These are phyloP conservation scores for Wiebesia pumilae DNA, from an alignment of 1,140 invertebrate species.

Conservation along the genomic window DNA sequence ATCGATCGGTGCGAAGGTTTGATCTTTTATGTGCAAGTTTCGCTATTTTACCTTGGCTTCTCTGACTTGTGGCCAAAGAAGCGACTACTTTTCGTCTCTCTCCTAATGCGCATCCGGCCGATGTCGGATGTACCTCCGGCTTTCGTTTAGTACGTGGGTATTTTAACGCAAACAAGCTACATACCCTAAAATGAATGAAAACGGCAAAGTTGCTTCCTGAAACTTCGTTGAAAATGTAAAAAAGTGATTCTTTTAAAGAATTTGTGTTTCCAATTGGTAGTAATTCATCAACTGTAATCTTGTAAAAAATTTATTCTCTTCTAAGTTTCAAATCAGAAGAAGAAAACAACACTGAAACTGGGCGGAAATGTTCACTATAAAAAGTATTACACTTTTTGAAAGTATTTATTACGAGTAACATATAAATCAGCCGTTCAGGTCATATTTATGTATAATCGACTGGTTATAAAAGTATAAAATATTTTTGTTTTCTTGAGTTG, in stretches of 20 bases:
- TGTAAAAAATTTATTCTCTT: neutral
- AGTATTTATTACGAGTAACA: neutral
- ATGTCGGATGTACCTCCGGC: constrained; percentile 27
- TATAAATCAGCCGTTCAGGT: neutral
- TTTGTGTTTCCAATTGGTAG: neutral
- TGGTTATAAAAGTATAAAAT: too few relatives aligned
- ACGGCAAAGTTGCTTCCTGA: neutral
- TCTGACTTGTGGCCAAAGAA: neutral
- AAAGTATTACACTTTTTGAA: neutral
- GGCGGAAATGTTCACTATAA: neutral
- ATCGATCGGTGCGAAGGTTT: constrained; percentile 49
- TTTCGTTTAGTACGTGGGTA: neutral
- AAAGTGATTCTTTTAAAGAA: neutral
- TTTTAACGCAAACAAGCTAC: neutral
- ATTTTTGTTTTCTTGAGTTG: neutral
- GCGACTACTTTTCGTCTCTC: neutral
- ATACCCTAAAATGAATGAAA: neutral
- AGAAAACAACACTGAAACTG: neutral
- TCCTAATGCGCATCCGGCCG: constrained; percentile 27
- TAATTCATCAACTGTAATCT: neutral
- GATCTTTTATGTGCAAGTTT: constrained; percentile 47
- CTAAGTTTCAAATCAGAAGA: neutral
- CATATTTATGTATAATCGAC: too few relatives aligned
- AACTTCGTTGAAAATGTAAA: neutral
- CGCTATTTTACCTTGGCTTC: constrained; percentile 1